These are phyloP conservation scores for Nerophis lumbriciformis DNA, from an alignment of 2,113 vertebrate species.

Conservation along the genomic window DNA sequence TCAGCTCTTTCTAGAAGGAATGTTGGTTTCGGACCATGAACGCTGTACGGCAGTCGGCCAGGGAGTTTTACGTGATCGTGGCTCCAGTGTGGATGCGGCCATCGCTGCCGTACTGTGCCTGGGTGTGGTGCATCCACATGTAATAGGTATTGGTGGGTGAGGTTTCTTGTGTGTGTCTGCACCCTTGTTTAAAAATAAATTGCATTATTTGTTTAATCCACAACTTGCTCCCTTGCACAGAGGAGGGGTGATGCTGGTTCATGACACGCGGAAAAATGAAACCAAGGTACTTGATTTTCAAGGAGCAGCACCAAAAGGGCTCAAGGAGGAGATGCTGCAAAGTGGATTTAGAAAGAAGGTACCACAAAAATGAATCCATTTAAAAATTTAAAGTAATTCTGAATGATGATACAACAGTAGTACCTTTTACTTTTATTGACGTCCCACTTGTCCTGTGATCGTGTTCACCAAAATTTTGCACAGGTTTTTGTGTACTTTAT, in stretches of 20 bases:
- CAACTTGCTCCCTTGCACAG: constrained; percentile 50
- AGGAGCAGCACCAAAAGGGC: constrained; percentile 75
- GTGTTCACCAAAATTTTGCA: no score
- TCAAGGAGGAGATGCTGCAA: constrained; percentile 71
- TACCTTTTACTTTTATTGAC: no score
- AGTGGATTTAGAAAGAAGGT: constrained; percentile 74
- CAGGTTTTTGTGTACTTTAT: no score
- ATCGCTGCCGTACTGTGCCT: constrained; percentile 75
- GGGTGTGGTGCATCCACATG: constrained; percentile 80
- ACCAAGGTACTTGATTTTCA: constrained; percentile 82
- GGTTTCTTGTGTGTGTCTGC: constrained; percentile 32
- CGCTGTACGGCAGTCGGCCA: constrained; percentile 74
- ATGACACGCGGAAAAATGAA: constrained; percentile 77
- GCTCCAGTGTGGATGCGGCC: constrained; percentile 85
- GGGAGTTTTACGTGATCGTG: constrained; percentile 72
- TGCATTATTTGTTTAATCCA: neutral
- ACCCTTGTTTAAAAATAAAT: neutral
- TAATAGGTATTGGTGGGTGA: constrained; percentile 84
- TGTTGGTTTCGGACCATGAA: constrained; percentile 75
- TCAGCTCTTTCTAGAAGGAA: constrained; percentile 75
- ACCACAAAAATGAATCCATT: neutral
- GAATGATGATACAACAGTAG: neutral
- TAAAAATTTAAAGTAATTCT: neutral
- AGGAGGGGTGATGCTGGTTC: constrained; percentile 85
- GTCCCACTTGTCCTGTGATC: no score